These are phyloP conservation scores for Diachasma alloeum DNA, from an alignment of 1,140 invertebrate genomes.

Conservation along the genomic window DNA sequence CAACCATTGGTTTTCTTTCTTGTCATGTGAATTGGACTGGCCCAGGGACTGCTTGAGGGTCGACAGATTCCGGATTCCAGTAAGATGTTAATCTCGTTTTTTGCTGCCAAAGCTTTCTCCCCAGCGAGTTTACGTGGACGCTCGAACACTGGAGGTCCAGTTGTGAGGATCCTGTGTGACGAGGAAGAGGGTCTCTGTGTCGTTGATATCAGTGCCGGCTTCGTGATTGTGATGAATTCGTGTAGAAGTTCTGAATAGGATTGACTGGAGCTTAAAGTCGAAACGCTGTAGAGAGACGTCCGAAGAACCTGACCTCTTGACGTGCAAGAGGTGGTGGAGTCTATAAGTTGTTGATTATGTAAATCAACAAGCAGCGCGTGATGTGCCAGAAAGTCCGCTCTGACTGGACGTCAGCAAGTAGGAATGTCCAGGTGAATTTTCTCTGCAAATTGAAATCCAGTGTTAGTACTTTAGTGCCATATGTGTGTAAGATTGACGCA, in stretches of 20 bases:
- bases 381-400: slow-evolving; percentile 25
- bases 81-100: slow-evolving; percentile 41
- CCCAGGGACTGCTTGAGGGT: slow-evolving; percentile 42
- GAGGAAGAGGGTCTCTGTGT: not conserved
- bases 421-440: too few species aligned
- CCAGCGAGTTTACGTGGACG: slow-evolving; percentile 39
- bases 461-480: not conserved
- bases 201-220: not conserved
- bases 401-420: slow-evolving; percentile 30
- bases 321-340: too few species aligned
- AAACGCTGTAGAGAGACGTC: too few species aligned
- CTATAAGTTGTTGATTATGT: too few species aligned
- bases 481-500: slow-evolving; percentile 19
- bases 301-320: too few species aligned
- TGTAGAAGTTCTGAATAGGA: not conserved
- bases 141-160: slow-evolving; percentile 37
- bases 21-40: slow-evolving; percentile 49
- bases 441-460: slow-evolving; percentile 11
- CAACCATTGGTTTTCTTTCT: slow-evolving; percentile 46
- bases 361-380: slow-evolving; percentile 32
- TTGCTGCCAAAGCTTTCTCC: slow-evolving; percentile 33
- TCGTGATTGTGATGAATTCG: not conserved
- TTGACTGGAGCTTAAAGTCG: too few species aligned
- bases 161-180: slow-evolving; percentile 30
- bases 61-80: slow-evolving; percentile 34